Conservation (phyloP, 2,113 vertebrate species). For the Ornithorhynchus anatinus region DNA sequence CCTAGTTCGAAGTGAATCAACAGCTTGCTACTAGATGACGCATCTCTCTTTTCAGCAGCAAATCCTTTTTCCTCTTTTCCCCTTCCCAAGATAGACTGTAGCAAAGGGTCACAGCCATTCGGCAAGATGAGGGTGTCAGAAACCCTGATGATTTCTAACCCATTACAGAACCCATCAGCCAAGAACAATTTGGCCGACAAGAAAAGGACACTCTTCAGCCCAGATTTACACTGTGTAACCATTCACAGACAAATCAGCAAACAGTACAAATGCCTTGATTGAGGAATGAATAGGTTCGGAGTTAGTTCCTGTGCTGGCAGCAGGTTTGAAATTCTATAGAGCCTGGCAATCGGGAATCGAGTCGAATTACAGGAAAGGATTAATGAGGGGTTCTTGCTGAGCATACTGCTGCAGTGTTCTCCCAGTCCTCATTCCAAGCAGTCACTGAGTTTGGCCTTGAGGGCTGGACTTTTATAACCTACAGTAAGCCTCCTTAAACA, state of each 20-base stretch:
- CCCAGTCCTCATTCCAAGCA: slow-evolving; percentile 69
- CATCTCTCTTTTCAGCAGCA: slow-evolving; percentile 37
- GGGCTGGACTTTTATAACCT: slow-evolving; percentile 71
- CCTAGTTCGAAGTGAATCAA: slow-evolving; percentile 46
- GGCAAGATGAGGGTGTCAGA: slow-evolving; percentile 50
- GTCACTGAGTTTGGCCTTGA: slow-evolving; percentile 67
- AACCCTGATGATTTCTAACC: slow-evolving; percentile 41
- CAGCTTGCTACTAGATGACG: slow-evolving; percentile 41
- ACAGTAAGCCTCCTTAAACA: slow-evolving; percentile 77
- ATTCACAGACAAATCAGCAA: slow-evolving; percentile 72
- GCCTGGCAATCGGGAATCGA: slow-evolving; percentile 68
- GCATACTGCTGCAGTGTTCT: slow-evolving; percentile 72
- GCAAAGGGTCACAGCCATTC: slow-evolving; percentile 34
- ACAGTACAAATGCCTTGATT: slow-evolving; percentile 70
- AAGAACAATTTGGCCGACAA: slow-evolving; percentile 63
- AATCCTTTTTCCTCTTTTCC: slow-evolving; percentile 20
- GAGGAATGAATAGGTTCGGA: slow-evolving; percentile 75
- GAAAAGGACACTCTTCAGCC: slow-evolving; percentile 43
- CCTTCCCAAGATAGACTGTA: neutral
- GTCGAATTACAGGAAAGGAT: slow-evolving; percentile 79
- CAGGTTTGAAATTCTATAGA: slow-evolving; percentile 79
- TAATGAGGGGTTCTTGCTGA: slow-evolving; percentile 74
- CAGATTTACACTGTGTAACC: slow-evolving; percentile 65
- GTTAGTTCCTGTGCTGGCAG: slow-evolving; percentile 70
- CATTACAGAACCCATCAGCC: slow-evolving; percentile 41